phyloP scores from a whole-genome alignment of 2,888 invertebrate genomes.

The Suillia variegata region DNA sequence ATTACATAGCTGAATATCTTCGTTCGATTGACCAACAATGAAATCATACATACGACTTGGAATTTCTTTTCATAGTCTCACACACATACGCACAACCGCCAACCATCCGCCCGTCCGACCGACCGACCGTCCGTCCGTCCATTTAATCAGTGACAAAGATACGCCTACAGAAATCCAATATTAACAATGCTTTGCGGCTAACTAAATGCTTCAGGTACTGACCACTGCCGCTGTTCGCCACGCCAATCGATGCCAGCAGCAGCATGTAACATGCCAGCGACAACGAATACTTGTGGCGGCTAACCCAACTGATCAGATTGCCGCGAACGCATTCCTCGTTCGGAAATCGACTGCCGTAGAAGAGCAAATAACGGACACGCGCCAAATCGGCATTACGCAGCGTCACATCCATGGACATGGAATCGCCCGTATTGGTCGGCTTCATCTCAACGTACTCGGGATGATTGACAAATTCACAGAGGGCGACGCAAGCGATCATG shows the following conservation, averaged over 20 bases:
- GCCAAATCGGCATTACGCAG: slow-evolving; percentile 66
- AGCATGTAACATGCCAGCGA: slow-evolving; percentile 70
- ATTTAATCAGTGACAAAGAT: too few species aligned
- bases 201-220: slow-evolving; percentile 23
- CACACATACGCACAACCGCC: too few species aligned
- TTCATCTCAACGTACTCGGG: slow-evolving; percentile 63
- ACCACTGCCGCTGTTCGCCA: slow-evolving; percentile 66
- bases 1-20: too few species aligned
- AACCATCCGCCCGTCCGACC: too few species aligned
- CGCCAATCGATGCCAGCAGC: slow-evolving; percentile 69
- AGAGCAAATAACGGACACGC: slow-evolving; percentile 75
- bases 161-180: slow-evolving; percentile 27
- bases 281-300: slow-evolving; percentile 67
- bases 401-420: background rate
- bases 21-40: too few species aligned
- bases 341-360: slow-evolving; percentile 64
- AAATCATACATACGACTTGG: too few species aligned
- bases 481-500: slow-evolving; percentile 76
- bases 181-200: slow-evolving; percentile 16
- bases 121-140: too few species aligned
- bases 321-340: slow-evolving; percentile 26
- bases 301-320: slow-evolving; percentile 63
- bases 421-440: background rate
- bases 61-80: too few species aligned
- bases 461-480: slow-evolving; percentile 81